Conservation (phyloP, 2,113 vertebrate species). For the Phaethon lepturus region DNA sequence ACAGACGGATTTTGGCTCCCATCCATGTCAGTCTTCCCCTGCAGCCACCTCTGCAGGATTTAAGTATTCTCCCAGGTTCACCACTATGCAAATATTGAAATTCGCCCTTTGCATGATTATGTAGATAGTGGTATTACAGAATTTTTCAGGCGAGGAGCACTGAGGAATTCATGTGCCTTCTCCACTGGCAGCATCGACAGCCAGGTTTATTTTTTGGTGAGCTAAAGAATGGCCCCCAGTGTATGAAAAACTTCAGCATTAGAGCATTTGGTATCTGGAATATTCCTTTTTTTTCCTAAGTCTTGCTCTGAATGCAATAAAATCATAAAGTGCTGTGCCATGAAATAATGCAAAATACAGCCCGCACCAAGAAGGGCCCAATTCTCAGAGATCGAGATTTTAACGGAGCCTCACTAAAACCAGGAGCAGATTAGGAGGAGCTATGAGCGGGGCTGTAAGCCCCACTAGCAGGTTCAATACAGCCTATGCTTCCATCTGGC, state of each 20-base stretch:
- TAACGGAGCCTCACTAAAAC: neutral
- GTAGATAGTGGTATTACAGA: neutral
- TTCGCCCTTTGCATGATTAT: neutral
- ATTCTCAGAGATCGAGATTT: rapidly evolving
- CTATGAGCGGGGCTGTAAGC: neutral
- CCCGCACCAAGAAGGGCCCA: neutral
- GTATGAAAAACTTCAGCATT: neutral
- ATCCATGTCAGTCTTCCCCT: neutral
- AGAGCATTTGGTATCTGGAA: neutral
- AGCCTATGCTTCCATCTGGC: neutral
- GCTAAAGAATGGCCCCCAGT: neutral
- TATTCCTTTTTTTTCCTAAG: neutral
- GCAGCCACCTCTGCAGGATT: neutral
- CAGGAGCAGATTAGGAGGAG: neutral
- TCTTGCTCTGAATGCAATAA: neutral
- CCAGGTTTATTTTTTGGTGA: conserved; percentile 6
- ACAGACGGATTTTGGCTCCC: neutral
- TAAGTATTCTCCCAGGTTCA: conserved; percentile 16
- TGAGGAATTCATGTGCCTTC: neutral
- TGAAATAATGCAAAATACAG: neutral
- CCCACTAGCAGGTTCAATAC: neutral
- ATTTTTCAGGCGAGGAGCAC: neutral
- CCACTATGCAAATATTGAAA: conserved; percentile 42
- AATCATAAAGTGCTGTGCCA: neutral
- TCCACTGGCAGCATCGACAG: neutral